phyloP scores from a whole-genome alignment of 2,888 invertebrate species.

The Drosophila histrio region DNA sequence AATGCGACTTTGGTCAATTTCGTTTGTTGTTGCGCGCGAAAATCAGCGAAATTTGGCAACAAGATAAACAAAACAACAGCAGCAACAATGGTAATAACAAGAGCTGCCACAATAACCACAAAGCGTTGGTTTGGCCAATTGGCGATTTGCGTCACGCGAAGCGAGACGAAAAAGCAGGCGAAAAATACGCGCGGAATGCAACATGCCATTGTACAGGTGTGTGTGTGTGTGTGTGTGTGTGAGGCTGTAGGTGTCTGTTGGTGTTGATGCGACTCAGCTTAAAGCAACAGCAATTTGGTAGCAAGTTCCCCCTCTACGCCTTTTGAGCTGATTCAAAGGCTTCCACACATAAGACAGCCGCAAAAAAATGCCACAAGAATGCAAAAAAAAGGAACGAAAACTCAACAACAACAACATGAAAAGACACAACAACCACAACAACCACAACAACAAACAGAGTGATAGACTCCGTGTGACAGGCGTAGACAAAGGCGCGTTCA shows the following conservation, averaged over 20 bases:
- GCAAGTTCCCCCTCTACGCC: background rate
- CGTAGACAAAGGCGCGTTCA: slow-evolving; percentile 55
- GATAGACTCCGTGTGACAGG: slow-evolving; percentile 28
- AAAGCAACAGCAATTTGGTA: slow-evolving; percentile 10
- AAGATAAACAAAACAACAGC: slow-evolving; percentile 38
- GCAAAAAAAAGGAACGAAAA: slow-evolving; percentile 5
- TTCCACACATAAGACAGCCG: slow-evolving; percentile 23
- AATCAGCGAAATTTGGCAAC: slow-evolving; percentile 63
- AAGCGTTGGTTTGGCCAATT: slow-evolving; percentile 63
- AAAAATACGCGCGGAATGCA: slow-evolving; percentile 28
- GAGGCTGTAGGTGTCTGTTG: background rate
- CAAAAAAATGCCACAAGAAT: slow-evolving; percentile 40
- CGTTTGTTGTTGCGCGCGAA: slow-evolving; percentile 44
- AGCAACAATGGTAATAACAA: slow-evolving; percentile 21
- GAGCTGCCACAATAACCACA: slow-evolving; percentile 48
- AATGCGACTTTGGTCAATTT: slow-evolving; percentile 13
- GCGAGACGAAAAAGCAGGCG: slow-evolving; percentile 27
- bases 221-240: slow-evolving; percentile 10
- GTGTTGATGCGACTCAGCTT: background rate
- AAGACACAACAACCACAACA: background rate
- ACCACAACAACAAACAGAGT: background rate
- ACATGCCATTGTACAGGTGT: slow-evolving; percentile 4
- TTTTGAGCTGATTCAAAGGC: slow-evolving; percentile 37
- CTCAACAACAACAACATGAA: slow-evolving; percentile 12
- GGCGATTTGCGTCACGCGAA: slow-evolving; percentile 65